Conservation (phyloP, 2,888 invertebrate species). For the Mylabris sibirica region DNA sequence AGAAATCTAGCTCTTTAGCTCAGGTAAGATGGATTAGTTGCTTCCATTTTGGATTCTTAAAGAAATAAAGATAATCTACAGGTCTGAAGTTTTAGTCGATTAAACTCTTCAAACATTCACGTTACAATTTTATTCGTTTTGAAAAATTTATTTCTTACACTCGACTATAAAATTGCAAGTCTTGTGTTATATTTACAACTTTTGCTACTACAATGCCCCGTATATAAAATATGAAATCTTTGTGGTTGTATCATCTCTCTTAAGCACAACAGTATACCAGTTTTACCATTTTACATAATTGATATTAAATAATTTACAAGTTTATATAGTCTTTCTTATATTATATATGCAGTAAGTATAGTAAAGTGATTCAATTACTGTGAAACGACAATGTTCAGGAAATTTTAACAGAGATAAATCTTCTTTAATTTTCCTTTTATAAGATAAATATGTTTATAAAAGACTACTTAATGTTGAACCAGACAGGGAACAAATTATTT, state of each 20-base stretch:
- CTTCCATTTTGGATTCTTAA: too few species aligned
- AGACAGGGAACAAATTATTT: not conserved
- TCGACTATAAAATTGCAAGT: not conserved
- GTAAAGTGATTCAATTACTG: not conserved
- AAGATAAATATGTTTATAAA: conserved; percentile 2
- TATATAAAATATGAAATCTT: not conserved
- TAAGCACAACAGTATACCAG: not conserved
- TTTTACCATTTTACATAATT: not conserved
- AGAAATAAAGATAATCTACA: too few species aligned
- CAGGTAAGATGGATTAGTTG: too few species aligned
- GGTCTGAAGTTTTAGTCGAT: too few species aligned
- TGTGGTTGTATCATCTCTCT: not conserved
- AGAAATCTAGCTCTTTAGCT: too few species aligned
- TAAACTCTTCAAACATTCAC: too few species aligned
- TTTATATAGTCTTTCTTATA: not conserved
- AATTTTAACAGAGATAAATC: not conserved
- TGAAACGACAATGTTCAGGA: not conserved
- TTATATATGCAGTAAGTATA: not conserved
- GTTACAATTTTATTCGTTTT: too few species aligned
- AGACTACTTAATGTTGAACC: conserved; percentile 6
- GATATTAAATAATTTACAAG: not conserved
- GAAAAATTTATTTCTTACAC: too few species aligned
- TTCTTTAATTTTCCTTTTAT: conserved; percentile 1
- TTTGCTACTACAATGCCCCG: not conserved
- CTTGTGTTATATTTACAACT: not conserved